A percentile compares a stretch with the other conserved stretches of the same genome.
Evolutionary conservation across 2,797 vertebrate genomes (phyloP).

Genomic region (Pseudochaenichthys georgianus): DNA sequence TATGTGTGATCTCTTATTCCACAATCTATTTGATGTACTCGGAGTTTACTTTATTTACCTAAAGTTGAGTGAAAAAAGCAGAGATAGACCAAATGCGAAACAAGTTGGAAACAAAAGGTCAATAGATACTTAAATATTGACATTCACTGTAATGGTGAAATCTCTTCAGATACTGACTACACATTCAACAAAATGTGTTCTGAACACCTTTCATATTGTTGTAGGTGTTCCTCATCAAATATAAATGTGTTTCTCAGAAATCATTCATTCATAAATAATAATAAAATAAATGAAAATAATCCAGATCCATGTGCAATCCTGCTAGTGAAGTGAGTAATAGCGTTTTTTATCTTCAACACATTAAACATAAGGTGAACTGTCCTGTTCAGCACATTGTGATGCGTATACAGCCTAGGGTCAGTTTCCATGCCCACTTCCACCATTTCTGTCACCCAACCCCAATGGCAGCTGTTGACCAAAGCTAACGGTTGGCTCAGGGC

Average conservation of each 20-base stretch:
- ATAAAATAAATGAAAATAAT: background rate
- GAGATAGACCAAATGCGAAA: background rate
- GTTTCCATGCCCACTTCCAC: slow-evolving; percentile 50
- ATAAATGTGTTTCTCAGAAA: background rate
- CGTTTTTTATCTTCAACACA: background rate
- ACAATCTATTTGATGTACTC: too few species aligned
- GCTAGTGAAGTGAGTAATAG: background rate
- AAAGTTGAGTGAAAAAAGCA: background rate
- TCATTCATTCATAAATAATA: background rate
- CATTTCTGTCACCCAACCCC: slow-evolving; percentile 37
- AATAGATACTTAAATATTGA: background rate
- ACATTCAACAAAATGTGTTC: background rate
- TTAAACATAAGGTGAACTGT: background rate
- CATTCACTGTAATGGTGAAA: background rate
- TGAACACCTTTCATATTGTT: background rate
- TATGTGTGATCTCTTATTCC: too few species aligned
- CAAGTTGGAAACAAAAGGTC: background rate
- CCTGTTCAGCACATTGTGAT: slow-evolving; percentile 26
- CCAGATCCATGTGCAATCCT: background rate
- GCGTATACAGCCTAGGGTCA: slow-evolving; percentile 24
- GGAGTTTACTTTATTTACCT: background rate
- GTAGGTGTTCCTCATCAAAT: background rate
- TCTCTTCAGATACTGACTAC: background rate
- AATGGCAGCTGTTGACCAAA: slow-evolving; percentile 65
- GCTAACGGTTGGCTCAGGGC: slow-evolving; percentile 62